phyloP scores from a whole-genome alignment of 2,113 vertebrate genomes.

The Callopanchax toddi region DNA sequence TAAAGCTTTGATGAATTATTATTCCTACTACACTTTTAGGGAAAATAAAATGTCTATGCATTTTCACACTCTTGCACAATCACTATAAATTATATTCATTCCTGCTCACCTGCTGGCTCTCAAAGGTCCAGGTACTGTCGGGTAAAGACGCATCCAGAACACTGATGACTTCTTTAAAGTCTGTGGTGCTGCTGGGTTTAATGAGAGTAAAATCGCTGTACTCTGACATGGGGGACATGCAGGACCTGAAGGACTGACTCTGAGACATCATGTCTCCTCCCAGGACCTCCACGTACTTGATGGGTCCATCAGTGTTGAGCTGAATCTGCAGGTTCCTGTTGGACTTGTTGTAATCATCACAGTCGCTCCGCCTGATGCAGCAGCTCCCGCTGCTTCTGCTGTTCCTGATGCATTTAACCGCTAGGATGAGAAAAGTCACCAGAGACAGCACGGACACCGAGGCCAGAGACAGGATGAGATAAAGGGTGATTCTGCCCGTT shows the following conservation, averaged over 20 bases:
- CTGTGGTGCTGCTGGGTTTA: conserved; percentile 70
- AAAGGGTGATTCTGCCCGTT: conserved; percentile 73
- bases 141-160: conserved; percentile 73
- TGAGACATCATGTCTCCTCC: conserved; percentile 82
- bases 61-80: too few relatives aligned
- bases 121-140: conserved; percentile 46
- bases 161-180: conserved; percentile 74
- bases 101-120: background rate
- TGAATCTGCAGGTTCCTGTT: conserved; percentile 80
- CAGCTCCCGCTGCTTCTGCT: conserved; percentile 72
- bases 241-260: conserved; percentile 83
- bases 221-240: conserved; percentile 85
- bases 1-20: too few relatives aligned
- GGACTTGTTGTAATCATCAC: conserved; percentile 67
- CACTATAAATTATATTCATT: too few relatives aligned
- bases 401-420: conserved; percentile 76
- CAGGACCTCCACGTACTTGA: conserved; percentile 85
- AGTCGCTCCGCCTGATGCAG: conserved; percentile 57
- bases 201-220: conserved; percentile 86
- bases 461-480: conserved; percentile 81
- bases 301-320: conserved; percentile 82
- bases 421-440: conserved; percentile 77
- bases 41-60: too few relatives aligned
- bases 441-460: conserved; percentile 80
- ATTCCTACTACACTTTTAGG: too few relatives aligned